Percentiles rank a stretch among this genome's conserved stretches.
Evolutionary conservation across 2,888 invertebrate genomes (phyloP).

Genomic region (Drosophila stalkeri): DNA sequence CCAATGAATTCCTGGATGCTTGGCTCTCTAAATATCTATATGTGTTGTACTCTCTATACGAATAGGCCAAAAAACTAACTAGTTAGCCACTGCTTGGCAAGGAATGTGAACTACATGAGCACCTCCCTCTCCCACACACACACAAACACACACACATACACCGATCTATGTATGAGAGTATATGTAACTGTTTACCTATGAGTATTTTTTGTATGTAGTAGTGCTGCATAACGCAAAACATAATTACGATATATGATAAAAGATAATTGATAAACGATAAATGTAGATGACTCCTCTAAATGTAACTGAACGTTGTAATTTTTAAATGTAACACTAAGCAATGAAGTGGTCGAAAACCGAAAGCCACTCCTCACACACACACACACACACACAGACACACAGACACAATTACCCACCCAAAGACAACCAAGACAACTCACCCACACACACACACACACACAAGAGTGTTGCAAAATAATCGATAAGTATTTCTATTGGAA

Average conservation of each 20-base stretch:
- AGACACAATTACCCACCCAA: slow-evolving; percentile 21
- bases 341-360: slow-evolving; percentile 46
- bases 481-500: neutral
- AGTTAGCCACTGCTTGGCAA: slow-evolving; percentile 22
- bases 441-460: slow-evolving; percentile 16
- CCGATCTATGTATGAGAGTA: slow-evolving; percentile 15
- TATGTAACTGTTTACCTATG: slow-evolving; percentile 50
- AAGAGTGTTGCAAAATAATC: slow-evolving; percentile 13
- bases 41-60: slow-evolving; percentile 18
- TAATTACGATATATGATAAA: slow-evolving; percentile 33
- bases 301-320: slow-evolving; percentile 77
- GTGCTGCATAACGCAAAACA: slow-evolving; percentile 51
- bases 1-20: slow-evolving; percentile 4
- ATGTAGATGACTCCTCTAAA: slow-evolving; percentile 65
- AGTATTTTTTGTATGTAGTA: slow-evolving; percentile 75
- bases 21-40: slow-evolving; percentile 22
- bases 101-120: neutral
- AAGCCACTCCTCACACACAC: slow-evolving; percentile 21
- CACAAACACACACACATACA: slow-evolving; percentile 28
- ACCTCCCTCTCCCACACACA: slow-evolving; percentile 22
- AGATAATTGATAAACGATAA: slow-evolving; percentile 30
- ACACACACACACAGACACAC: slow-evolving; percentile 5
- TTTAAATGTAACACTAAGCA: slow-evolving; percentile 72
- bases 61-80: slow-evolving; percentile 22
- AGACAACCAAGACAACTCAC: slow-evolving; percentile 19